Conservation (phyloP, 2,888 invertebrate genomes). For the Leucozona laternaria region DNA sequence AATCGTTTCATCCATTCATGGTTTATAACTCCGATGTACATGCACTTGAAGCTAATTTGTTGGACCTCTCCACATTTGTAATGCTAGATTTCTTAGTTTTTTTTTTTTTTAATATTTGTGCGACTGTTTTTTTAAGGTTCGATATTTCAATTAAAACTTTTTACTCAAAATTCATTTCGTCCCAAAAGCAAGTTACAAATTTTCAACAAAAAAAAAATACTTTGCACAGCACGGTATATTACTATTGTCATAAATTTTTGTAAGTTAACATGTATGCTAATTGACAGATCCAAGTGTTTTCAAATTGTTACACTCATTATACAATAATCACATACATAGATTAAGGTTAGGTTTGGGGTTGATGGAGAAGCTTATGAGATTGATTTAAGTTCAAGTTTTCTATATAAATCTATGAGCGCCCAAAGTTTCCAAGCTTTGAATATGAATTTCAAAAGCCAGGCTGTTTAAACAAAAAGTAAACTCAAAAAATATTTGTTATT, state of each 20-base stretch:
- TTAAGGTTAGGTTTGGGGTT: conserved; percentile 18
- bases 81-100: too few species aligned
- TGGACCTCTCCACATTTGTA: too few species aligned
- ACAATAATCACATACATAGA: neutral
- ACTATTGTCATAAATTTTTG: neutral
- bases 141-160: too few species aligned
- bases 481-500: neutral
- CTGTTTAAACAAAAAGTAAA: neutral
- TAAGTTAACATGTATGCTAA: neutral
- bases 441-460: neutral
- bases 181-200: too few species aligned
- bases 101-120: too few species aligned
- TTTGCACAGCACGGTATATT: neutral
- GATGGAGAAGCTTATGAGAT: neutral
- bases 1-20: too few species aligned
- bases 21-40: too few species aligned
- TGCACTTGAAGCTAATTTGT: too few species aligned
- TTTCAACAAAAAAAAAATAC: neutral
- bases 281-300: conserved; percentile 15
- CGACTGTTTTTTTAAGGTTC: too few species aligned
- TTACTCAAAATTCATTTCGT: too few species aligned
- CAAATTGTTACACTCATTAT: conserved; percentile 5
- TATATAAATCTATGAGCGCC: neutral
- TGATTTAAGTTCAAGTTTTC: conserved; percentile 23
- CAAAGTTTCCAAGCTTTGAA: neutral